Percentiles rank a stretch among this genome's conserved stretches.
Evolutionary conservation across 2,888 invertebrate species (phyloP).

Genomic region (Parasteatoda lunata): DNA sequence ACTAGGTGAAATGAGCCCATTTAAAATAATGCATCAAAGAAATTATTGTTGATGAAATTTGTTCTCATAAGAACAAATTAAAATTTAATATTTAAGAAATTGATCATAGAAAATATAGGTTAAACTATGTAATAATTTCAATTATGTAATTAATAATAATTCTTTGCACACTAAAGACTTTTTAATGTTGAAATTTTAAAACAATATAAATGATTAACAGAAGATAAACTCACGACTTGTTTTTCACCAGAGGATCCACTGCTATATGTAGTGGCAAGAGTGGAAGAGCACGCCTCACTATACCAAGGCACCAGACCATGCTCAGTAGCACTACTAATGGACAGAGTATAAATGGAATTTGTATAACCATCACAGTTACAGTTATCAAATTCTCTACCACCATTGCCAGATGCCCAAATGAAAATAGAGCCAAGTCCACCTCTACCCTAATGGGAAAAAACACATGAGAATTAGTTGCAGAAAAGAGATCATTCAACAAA

Average conservation of each 20-base stretch:
- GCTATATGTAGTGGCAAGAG: slow-evolving; percentile 97
- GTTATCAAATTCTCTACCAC: slow-evolving; percentile 94
- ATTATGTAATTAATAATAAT: background rate
- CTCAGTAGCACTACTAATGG: slow-evolving; percentile 93
- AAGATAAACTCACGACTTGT: slow-evolving; percentile 75
- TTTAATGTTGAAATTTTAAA: background rate
- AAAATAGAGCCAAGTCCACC: slow-evolving; percentile 83
- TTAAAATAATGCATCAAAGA: no score
- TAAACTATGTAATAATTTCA: background rate
- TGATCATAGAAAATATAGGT: no score
- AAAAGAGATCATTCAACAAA: background rate
- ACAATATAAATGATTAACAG: background rate
- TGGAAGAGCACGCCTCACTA: slow-evolving; percentile 98
- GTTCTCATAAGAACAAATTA: no score
- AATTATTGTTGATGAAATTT: no score
- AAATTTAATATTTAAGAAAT: no score
- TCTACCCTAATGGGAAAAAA: slow-evolving; percentile 60
- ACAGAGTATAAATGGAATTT: slow-evolving; percentile 98
- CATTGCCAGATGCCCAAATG: slow-evolving; percentile 99
- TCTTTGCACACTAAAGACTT: background rate
- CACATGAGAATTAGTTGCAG: background rate
- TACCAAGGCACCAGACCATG: slow-evolving; percentile 92
- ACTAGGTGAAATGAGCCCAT: no score
- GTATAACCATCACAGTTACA: slow-evolving; percentile 99
- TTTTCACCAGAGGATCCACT: slow-evolving; percentile 88